Conservation (phyloP, 2,888 invertebrate species). For the Amphimallon solstitiale region DNA sequence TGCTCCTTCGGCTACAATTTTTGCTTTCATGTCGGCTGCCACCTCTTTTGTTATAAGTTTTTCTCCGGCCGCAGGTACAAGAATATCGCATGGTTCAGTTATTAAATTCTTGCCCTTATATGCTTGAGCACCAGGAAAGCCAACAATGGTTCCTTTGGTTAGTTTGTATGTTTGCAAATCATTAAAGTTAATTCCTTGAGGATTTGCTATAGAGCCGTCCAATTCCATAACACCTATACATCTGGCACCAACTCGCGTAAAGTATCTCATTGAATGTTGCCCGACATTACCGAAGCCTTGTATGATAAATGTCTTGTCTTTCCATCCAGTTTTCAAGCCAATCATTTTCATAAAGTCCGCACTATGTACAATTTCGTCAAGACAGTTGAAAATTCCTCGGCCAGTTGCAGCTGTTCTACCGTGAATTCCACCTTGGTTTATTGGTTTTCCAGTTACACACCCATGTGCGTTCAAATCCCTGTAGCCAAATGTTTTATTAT, state of each 20-base stretch:
- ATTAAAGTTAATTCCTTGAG: conserved; percentile 77
- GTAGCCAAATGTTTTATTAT: conserved; percentile 75
- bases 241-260: conserved; percentile 75
- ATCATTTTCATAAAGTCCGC: conserved; percentile 77
- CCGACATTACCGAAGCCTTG: conserved; percentile 89
- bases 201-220: conserved; percentile 72
- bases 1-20: conserved; percentile 90
- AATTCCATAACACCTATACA: conserved; percentile 77
- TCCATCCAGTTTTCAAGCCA: conserved; percentile 71
- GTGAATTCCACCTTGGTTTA: conserved; percentile 87
- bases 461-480: conserved; percentile 83
- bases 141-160: conserved; percentile 87
- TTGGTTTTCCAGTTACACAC: conserved; percentile 89
- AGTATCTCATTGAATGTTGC: conserved; percentile 76
- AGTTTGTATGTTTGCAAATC: conserved; percentile 82
- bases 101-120: conserved; percentile 70
- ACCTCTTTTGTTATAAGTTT: conserved; percentile 89
- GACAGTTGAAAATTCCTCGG: conserved; percentile 78
- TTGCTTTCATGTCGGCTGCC: conserved; percentile 85
- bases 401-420: conserved; percentile 88
- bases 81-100: conserved; percentile 91
- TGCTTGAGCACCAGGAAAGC: conserved; percentile 82
- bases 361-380: conserved; percentile 77
- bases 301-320: conserved; percentile 81
- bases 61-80: conserved; percentile 93